Base-by-base conservation (phyloP, 2,888 invertebrate genomes). In the Troilus luridus region DNA sequence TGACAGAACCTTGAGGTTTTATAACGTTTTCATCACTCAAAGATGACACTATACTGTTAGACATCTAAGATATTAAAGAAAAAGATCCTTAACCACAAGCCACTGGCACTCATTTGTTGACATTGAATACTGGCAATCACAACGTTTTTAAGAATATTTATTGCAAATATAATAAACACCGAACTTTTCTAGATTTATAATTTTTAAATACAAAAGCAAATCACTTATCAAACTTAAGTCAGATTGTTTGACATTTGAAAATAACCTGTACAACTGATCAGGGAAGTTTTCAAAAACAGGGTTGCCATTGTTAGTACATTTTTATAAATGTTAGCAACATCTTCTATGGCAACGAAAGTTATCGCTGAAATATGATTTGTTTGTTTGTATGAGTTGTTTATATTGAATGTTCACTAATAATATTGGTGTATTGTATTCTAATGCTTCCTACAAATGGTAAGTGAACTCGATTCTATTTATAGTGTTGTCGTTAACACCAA, bases 31-130 rank as follows among this genome's bases (percentile, higher is more conserved):
- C 72, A 77, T 77, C 14, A 54, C 56, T 89, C 67, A 89, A n/a
- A 89, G 89, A 59, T 54, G 89, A 24, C 17, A 89, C 67, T 19
- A 89, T 62, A 89, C 89, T 41, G 21, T 67, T 56, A 89, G 89
- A 89, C 89, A 89, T 89, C 89, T 89, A 54, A 62, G 64, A 54
- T 41, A 89, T 21, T n/a, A 41, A 27, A 41, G 19, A 77, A 41
- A 77, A 77, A 41, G 17, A 27, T 19, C 19, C 27, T 41, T 8
- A 77, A 77, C 72, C 72, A 77, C 14, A 41, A 77, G 17, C 72
- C 41, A 77, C 1, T 77, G 41, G 41, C 19, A 17, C 41, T 41
- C 72, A 77, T 77, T 77, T 14, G 72, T 41, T 27, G 27, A 17
- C 19, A 77, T 41, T 41, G 41, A 41, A 77, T 27, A 77, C 17